Evolutionary conservation across 2,113 vertebrate species (phyloP), one percentile per base, ranked within the genome.

Genomic region (Pontoporia blainvillei): DNA sequence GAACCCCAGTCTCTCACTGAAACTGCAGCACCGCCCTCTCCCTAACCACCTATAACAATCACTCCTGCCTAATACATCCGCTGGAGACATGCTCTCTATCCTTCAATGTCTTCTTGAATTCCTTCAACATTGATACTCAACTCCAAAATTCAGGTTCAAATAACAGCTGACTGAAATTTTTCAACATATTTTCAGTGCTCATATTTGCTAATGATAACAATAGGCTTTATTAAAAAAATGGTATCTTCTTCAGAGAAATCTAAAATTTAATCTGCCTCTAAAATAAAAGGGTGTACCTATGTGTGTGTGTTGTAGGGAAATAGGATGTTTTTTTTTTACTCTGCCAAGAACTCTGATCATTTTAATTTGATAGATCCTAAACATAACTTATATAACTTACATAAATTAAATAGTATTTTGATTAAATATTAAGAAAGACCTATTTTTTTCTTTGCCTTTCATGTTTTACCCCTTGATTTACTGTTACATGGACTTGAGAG

Each of bases 121-220:
- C 6, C 78, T 88, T 41, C 46, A 76, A 67, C 66, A 76, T 1
- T 54, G 23, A 81, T 27, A 92, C 7, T 5, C 13, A 86, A 82
- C 29, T 87, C 69, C 20, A 62, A 87, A 90, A 73, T 85, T 94
- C 57, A 84, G 46, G 54, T 94, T 94, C 79, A 91, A 81, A 27
- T 93, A 87, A n/a, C 8, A 86, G 18, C n/a, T 57, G 11, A 94
- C 31, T 91, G 67, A 67, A 91, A 72, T 3, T 90, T 41, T 72
- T 62, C 14, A 23, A 39, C 44, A 52, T 34, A 66, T 66, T 95
- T 88, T 90, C 44, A 87, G 66, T 78, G 15, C 2, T 93, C 5
- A 4, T 73, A 66, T 78, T 59, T 46, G 41, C 21, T 76, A 67
- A 88, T 25, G 9, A 79, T 36, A 59, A 88, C 8, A 69, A 73